These are phyloP conservation scores for Hyla sarda DNA, from an alignment of 2,113 vertebrate species.

Conservation along the genomic window DNA sequence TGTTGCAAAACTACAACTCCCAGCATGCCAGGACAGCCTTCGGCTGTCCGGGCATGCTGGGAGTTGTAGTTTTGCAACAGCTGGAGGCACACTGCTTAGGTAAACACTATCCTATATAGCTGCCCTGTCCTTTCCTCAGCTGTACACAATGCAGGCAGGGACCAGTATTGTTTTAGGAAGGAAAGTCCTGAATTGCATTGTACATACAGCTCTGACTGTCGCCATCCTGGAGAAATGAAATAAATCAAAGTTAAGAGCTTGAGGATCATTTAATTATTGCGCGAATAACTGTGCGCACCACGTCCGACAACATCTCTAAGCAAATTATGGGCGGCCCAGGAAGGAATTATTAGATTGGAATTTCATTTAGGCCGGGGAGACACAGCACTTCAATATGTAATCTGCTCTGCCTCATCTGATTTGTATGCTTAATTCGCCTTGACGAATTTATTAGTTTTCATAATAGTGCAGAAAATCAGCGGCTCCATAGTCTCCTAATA, in stretches of 20 bases:
- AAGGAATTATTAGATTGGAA: conserved; percentile 89
- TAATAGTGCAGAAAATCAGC: conserved; percentile 78
- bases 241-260: conserved; percentile 87
- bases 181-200: conserved; percentile 75
- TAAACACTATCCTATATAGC: too few species aligned
- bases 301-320: conserved; percentile 87
- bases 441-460: conserved; percentile 88
- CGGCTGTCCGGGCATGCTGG: too few species aligned
- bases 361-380: conserved; percentile 87
- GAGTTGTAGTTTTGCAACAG: too few species aligned
- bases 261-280: conserved; percentile 85
- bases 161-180: conserved; percentile 72
- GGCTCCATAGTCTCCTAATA: conserved; percentile 75
- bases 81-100: too few species aligned
- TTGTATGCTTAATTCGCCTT: conserved; percentile 86
- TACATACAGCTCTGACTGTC: conserved; percentile 81
- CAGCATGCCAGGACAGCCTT: too few species aligned
- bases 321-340: conserved; percentile 82
- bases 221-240: conserved; percentile 79
- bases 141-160: not conserved
- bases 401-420: conserved; percentile 83
- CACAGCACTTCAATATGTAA: conserved; percentile 83
- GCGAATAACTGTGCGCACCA: conserved; percentile 80
- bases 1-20: too few species aligned
- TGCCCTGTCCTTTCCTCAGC: not conserved